Percentiles rank a stretch among this genome's conserved stretches.
These are phyloP conservation scores for Ernsta delagoae DNA, from an alignment of 2,888 invertebrate species.

Conservation along the genomic window DNA sequence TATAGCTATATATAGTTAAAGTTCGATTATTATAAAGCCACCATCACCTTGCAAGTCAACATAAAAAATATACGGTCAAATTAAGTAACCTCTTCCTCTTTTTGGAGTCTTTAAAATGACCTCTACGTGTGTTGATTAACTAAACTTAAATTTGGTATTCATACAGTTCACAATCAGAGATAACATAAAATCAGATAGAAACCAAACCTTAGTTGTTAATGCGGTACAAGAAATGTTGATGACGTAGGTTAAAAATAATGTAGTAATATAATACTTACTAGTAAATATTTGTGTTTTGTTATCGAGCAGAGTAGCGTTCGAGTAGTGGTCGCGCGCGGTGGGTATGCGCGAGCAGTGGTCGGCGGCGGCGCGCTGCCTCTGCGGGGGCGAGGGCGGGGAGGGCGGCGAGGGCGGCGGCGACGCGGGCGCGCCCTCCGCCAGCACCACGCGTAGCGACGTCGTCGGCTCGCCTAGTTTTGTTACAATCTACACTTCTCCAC, in stretches of 20 bases:
- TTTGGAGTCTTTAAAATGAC: no score
- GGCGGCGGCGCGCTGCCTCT: conserved; percentile 56
- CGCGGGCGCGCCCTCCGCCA: conserved; percentile 51
- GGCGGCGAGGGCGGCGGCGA: conserved; percentile 50
- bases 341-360: conserved; percentile 69
- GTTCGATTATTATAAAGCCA: background rate
- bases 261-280: conserved; percentile 48
- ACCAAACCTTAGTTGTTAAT: no score
- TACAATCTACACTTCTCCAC: no score
- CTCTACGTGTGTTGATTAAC: no score
- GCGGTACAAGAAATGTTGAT: no score
- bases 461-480: conserved; percentile 44
- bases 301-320: conserved; percentile 47
- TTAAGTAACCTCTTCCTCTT: no score
- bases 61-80: background rate
- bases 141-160: no score
- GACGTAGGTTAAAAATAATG: no score
- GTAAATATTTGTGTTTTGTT: conserved; percentile 62
- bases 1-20: background rate
- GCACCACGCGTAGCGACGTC: conserved; percentile 62
- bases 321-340: conserved; percentile 66
- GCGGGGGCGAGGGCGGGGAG: conserved; percentile 69
- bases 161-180: no score
- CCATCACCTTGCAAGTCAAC: conserved; percentile 4
- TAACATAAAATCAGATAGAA: no score